Percentiles rank a stretch among this genome's conserved stretches.
These are phyloP conservation scores for Selene dorsalis DNA, from an alignment of 2,797 vertebrate species.

Conservation along the genomic window DNA sequence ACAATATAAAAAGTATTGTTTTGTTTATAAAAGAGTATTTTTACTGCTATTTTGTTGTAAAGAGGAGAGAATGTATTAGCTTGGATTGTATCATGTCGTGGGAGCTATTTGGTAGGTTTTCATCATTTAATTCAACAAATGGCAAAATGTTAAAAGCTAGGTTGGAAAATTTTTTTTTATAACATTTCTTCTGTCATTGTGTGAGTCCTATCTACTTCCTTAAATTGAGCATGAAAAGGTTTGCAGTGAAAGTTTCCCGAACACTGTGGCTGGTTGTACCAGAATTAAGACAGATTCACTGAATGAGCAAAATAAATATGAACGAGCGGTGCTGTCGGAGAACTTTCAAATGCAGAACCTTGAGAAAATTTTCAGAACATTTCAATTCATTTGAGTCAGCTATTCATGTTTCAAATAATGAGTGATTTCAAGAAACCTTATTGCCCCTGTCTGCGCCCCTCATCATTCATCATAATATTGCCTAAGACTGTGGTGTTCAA, in stretches of 20 bases:
- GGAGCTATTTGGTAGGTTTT: conserved; percentile 61
- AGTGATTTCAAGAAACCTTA: conserved; percentile 27
- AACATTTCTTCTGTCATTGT: conserved; percentile 23
- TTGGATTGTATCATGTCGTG: conserved; percentile 67
- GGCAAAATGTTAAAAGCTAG: conserved; percentile 44
- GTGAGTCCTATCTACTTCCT: conserved; percentile 45
- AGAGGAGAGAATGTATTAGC: conserved; percentile 75
- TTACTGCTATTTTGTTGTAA: conserved; percentile 80
- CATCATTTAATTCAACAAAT: conserved; percentile 55
- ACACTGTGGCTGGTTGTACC: neutral
- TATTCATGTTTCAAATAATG: conserved; percentile 23
- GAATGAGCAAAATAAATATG: neutral
- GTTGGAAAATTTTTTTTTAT: conserved; percentile 33
- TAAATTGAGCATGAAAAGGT: conserved; percentile 15
- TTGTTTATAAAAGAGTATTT: conserved; percentile 79
- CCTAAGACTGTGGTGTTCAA: conserved; percentile 58
- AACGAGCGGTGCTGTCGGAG: conserved; percentile 25
- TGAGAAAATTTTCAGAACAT: conserved; percentile 17
- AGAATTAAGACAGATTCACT: neutral
- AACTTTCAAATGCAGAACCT: conserved; percentile 22
- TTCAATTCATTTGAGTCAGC: conserved; percentile 28
- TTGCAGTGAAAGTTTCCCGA: conserved; percentile 44
- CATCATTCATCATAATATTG: conserved; percentile 42
- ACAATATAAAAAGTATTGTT: conserved; percentile 54
- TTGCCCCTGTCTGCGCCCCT: conserved; percentile 11